Base-by-base conservation (phyloP, 2,113 vertebrate genomes). In the Riparia riparia region DNA sequence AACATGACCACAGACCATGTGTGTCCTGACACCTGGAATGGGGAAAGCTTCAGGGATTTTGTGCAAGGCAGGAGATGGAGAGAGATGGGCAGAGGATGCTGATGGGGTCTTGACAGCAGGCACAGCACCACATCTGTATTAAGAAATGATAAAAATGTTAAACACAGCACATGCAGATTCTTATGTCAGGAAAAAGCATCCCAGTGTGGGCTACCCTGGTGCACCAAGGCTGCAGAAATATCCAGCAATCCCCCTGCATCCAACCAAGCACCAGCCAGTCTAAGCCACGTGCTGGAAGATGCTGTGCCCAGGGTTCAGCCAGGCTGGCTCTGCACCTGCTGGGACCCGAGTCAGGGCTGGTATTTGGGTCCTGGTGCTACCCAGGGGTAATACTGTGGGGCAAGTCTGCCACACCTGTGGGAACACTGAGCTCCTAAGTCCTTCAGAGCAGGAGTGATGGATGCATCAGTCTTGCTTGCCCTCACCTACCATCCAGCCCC, bases 391-490 rank as follows among this genome's bases (percentile, higher is more conserved):
- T 28, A 53, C 0, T 17, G 47, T 85, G 44, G 29, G 26, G 9
- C n/a, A 81, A 31, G n/a, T 15, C 28, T 79, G 44, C 14, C 64
- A 31, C 2, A 1, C 4, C 22, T 68, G 32, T 56, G 37, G 41
- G 53, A 47, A 20, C 50, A 39, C 0, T 25, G 49, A 50, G 25
- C 63, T 81, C 29, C 29, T 17, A 28, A 69, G 9, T 10, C 17
- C 53, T 81, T 68, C 14, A 4, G 32, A 72, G 54, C 1, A 0
- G 8, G 61, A 50, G 44, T 0, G 31, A n/a, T 37, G 12, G 21
- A 42, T 47, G 6, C 15, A 32, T 44, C 20, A 47, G 22, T 42
- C 58, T 66, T 3, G 2, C 0, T 0, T 60, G 58, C 41, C 20
- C 19, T 89, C 32, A 14, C 34, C 32, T 15, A 21, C 15, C 6